A percentile compares a stretch with the other conserved stretches of the same genome.
Evolutionary conservation across 2,797 vertebrate genomes (phyloP).

Genomic region (Merluccius polli): DNA sequence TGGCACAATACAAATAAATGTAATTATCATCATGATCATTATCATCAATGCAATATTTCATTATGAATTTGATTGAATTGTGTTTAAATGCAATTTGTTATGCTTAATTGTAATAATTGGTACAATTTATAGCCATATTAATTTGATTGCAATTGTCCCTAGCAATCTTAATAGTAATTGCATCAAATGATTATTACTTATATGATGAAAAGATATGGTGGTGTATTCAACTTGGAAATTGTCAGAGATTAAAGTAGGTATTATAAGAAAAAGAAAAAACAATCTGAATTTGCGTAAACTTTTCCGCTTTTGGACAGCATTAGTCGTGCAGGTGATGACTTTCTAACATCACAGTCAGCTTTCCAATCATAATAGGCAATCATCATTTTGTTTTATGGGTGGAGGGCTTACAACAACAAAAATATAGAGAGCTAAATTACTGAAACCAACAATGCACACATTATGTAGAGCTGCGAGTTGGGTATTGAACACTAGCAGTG

Average conservation of each 20-base stretch:
- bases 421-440: neutral
- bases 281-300: neutral
- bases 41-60: too few species aligned
- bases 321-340: neutral
- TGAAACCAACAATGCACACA: neutral
- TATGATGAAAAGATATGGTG: too few species aligned
- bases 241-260: too few species aligned
- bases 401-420: neutral
- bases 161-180: too few species aligned
- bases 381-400: neutral
- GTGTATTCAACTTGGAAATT: too few species aligned
- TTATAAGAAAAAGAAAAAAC: neutral
- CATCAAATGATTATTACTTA: too few species aligned
- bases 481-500: neutral
- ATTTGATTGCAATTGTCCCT: too few species aligned
- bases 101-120: neutral
- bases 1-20: neutral
- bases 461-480: neutral
- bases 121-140: too few species aligned
- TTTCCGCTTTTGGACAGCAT: neutral
- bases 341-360: neutral
- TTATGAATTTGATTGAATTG: neutral
- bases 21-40: too few species aligned
- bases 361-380: neutral
- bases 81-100: neutral